Conservation (phyloP, 2,888 invertebrate species). For the Eustalomyia histrio region DNA sequence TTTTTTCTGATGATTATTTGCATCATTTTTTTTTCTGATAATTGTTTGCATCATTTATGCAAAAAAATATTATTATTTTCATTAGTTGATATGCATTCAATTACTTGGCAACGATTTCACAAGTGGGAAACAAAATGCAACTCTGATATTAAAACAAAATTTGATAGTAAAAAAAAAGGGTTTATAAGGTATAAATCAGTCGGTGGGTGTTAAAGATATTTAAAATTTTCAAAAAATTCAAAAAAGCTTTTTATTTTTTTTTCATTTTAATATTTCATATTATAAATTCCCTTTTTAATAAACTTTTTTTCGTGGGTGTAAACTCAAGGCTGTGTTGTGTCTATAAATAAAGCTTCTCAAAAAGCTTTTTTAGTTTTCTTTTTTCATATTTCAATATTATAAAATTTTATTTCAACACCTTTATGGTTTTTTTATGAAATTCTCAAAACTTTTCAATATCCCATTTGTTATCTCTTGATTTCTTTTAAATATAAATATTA, state of each 20-base stretch:
- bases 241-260: background rate
- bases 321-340: slow-evolving; percentile 53
- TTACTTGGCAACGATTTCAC: too few species aligned
- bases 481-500: background rate
- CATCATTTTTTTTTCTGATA: too few species aligned
- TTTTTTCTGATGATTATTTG: too few species aligned
- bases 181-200: too few species aligned
- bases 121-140: too few species aligned
- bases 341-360: slow-evolving; percentile 17
- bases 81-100: too few species aligned
- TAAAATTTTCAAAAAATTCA: background rate
- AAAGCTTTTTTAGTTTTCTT: slow-evolving; percentile 36
- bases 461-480: background rate
- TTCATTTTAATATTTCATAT: background rate
- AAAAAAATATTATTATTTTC: too few species aligned
- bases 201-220: too few species aligned
- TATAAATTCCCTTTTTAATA: slow-evolving; percentile 12
- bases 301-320: slow-evolving; percentile 45
- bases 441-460: slow-evolving; percentile 6
- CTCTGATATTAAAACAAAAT: too few species aligned
- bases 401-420: background rate
- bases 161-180: too few species aligned
- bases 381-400: slow-evolving; percentile 11
- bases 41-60: too few species aligned
- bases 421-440: background rate